Evolutionary conservation across 1,140 invertebrate species (phyloP), one percentile per base, ranked within the genome.

Genomic region (Drosophila nasuta): DNA sequence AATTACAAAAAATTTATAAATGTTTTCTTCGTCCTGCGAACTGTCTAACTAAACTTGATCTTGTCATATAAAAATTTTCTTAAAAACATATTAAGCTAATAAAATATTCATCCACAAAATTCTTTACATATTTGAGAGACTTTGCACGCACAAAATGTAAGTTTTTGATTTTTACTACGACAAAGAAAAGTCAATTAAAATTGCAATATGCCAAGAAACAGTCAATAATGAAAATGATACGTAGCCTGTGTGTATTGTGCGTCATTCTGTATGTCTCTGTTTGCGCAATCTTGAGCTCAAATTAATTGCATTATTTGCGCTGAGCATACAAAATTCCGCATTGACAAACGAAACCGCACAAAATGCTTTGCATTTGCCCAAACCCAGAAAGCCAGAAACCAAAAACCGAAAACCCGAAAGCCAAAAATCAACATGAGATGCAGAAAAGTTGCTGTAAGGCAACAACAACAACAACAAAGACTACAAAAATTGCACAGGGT

Each of bases 271-370:
- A 15, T 62, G 43, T 51, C 11, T 63, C 46, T 64, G 52, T 66
- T 65, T 72, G 59, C 20, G 7, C 52, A 64, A 64, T 64, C 49
- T 70, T 70, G 51, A 70, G 72, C 35, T 41, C 67, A 70, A 75
- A 75, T 75, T 60, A 75, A 70, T 70, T 75, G 72, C 66, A 54
- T 60, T 75, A 70, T 75, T 75, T 75, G 67, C 51, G 51, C 49
- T 46, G 49, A 74, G 71, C 66, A 75, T 35, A 70, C 72, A 62
- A 68, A 56, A 68, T 56, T 60, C 6, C 38, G 33, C 57, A 73
- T 68, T 62, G 65, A 63, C 58, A 75, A 63, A 58, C 66, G 59
- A 57, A 67, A 70, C 58, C 66, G 51, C 58, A 75, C n/a, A 35
- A 75, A 75, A 62, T 70, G 66, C 35, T 75, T 69, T 74, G 71